Evolutionary conservation across 2,797 vertebrate genomes (phyloP).

Genomic region (Myotis findleyi): DNA sequence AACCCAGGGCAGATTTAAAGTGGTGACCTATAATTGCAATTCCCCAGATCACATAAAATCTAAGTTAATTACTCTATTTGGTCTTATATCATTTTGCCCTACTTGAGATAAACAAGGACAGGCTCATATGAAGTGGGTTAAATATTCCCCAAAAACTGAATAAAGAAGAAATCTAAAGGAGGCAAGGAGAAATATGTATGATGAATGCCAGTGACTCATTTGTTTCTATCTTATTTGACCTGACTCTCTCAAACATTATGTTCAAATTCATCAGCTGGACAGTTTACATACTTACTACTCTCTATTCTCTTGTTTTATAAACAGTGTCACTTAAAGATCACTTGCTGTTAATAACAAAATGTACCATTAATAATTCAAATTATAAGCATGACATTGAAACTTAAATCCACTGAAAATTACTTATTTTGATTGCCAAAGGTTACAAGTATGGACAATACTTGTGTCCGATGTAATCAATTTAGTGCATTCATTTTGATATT

Average conservation of each 20-base stretch:
- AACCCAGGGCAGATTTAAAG: slow-evolving; percentile 37
- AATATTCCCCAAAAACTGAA: slow-evolving; percentile 1
- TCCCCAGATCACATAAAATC: slow-evolving; percentile 54
- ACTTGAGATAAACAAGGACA: slow-evolving; percentile 40
- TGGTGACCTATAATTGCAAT: slow-evolving; percentile 23
- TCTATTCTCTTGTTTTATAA: neutral
- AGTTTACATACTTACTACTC: neutral
- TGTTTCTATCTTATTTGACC: neutral
- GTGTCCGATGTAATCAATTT: neutral
- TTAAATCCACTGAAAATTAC: slow-evolving; percentile 31
- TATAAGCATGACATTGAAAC: neutral
- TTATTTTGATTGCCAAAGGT: slow-evolving; percentile 7
- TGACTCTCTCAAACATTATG: neutral
- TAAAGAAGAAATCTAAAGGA: slow-evolving; percentile 20
- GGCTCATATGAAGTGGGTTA: neutral
- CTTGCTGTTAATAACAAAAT: slow-evolving; percentile 20
- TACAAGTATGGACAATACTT: neutral
- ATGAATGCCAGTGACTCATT: neutral
- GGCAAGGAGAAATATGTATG: neutral
- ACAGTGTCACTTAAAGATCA: neutral
- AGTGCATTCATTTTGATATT: slow-evolving; percentile 6
- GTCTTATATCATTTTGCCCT: slow-evolving; percentile 16
- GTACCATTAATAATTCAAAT: slow-evolving; percentile 10
- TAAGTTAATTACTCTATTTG: slow-evolving; percentile 61
- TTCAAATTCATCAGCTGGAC: neutral